Conservation (phyloP, 2,797 vertebrate species). For the Phoeniculus purpureus region DNA sequence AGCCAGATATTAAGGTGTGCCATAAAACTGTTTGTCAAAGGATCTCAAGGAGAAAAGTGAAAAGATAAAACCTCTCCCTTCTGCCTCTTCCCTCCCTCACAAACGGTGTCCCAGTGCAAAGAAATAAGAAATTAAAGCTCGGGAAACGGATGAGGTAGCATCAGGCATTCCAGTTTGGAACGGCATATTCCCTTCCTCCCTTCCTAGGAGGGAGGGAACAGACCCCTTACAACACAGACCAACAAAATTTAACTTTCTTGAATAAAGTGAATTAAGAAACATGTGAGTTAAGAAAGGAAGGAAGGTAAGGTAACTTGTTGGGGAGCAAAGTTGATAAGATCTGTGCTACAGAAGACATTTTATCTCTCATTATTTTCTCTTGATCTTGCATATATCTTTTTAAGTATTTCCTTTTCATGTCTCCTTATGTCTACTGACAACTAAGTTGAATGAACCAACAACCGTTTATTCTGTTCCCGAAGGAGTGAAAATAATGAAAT, state of each 20-base stretch:
- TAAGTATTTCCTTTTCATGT: neutral
- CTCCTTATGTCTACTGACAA: neutral
- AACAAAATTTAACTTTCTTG: neutral
- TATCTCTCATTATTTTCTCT: neutral
- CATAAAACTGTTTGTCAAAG: neutral
- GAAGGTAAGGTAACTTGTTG: neutral
- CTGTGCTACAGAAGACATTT: neutral
- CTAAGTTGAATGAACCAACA: constrained; percentile 10
- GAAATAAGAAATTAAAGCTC: neutral
- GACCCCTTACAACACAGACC: neutral
- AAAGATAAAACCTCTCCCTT: neutral
- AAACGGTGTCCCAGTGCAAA: rapidly evolving
- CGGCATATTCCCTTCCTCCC: neutral
- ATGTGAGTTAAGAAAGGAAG: neutral
- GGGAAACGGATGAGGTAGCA: neutral
- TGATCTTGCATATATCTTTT: neutral
- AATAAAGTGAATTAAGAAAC: too few relatives aligned
- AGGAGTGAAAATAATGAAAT: neutral
- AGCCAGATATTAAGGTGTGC: neutral
- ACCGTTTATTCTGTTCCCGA: neutral
- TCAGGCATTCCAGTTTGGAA: neutral
- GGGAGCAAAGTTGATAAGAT: neutral
- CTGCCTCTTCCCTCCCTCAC: neutral
- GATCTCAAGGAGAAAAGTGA: neutral
- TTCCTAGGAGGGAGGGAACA: neutral